Evolutionary conservation across 2,888 invertebrate species (phyloP).

Genomic region (Pachliopta kotzebuea): DNA sequence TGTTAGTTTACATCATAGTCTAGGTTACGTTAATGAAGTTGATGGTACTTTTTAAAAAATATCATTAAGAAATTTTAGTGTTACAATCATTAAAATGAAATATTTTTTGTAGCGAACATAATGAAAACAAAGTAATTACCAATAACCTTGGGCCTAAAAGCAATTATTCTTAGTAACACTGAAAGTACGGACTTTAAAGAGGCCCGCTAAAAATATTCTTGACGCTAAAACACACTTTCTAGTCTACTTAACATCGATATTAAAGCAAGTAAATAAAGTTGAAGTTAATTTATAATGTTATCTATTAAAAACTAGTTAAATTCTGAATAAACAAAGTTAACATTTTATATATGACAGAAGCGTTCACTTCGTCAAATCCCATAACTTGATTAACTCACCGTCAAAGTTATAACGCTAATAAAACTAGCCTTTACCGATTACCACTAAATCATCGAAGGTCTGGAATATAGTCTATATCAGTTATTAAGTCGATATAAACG

Average conservation of each 20-base stretch:
- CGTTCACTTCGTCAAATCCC: slow-evolving; percentile 4
- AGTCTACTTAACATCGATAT: not conserved
- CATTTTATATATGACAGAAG: slow-evolving; percentile 10
- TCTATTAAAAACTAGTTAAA: not conserved
- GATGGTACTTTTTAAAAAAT: too few species aligned
- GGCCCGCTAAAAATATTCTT: slow-evolving; percentile 11
- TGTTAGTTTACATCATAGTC: too few species aligned
- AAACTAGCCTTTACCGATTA: slow-evolving; percentile 27
- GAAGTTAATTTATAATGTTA: not conserved
- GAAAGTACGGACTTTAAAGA: slow-evolving; percentile 10
- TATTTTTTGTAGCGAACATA: slow-evolving; percentile 3
- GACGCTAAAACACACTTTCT: slow-evolving; percentile 7
- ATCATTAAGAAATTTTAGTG: too few species aligned
- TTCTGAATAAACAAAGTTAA: slow-evolving; percentile 1
- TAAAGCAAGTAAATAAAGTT: slow-evolving; percentile 8
- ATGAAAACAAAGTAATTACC: slow-evolving; percentile 15
- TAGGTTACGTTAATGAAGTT: too few species aligned
- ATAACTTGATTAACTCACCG: slow-evolving; percentile 11
- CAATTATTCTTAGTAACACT: slow-evolving; percentile 20
- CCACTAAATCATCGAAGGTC: slow-evolving; percentile 31
- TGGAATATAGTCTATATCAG: slow-evolving; percentile 31
- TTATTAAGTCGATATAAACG: slow-evolving; percentile 40
- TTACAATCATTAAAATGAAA: not conserved
- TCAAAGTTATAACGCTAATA: slow-evolving; percentile 11
- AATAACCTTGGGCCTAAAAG: slow-evolving; percentile 13